These are phyloP conservation scores for Parauchenoglanis ngamensis DNA, from an alignment of 2,797 vertebrate genomes.

Conservation along the genomic window DNA sequence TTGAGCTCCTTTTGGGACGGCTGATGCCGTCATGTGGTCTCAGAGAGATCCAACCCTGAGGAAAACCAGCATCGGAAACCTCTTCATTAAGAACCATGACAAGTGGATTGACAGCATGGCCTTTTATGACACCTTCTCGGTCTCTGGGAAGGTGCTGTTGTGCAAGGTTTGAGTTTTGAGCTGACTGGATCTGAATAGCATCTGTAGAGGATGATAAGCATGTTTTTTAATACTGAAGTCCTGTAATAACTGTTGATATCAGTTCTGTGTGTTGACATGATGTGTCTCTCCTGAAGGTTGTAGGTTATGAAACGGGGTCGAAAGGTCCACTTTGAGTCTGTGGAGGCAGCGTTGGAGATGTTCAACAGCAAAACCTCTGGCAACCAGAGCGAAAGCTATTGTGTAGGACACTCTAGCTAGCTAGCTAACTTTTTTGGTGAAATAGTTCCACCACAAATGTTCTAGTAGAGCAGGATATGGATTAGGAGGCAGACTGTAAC, in stretches of 20 bases:
- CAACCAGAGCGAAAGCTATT: too few relatives aligned
- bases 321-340: slow-evolving; percentile 1
- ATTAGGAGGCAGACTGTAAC: too few relatives aligned
- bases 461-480: too few relatives aligned
- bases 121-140: neutral
- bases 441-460: too few relatives aligned
- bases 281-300: neutral
- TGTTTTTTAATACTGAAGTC: neutral
- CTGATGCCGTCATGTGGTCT: neutral
- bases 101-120: neutral
- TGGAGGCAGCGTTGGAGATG: neutral
- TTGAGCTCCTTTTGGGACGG: neutral
- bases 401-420: too few relatives aligned
- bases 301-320: neutral
- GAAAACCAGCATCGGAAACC: neutral
- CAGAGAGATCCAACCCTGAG: neutral
- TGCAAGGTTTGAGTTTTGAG: neutral
- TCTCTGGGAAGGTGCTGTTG: neutral
- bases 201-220: neutral
- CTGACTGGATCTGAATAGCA: too few relatives aligned
- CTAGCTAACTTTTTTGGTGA: too few relatives aligned
- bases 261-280: neutral
- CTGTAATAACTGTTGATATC: neutral
- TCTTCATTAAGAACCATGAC: neutral
- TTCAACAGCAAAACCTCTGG: neutral